Evolutionary conservation across 2,113 vertebrate species (phyloP).

Genomic region (Haplochromis burtoni): DNA sequence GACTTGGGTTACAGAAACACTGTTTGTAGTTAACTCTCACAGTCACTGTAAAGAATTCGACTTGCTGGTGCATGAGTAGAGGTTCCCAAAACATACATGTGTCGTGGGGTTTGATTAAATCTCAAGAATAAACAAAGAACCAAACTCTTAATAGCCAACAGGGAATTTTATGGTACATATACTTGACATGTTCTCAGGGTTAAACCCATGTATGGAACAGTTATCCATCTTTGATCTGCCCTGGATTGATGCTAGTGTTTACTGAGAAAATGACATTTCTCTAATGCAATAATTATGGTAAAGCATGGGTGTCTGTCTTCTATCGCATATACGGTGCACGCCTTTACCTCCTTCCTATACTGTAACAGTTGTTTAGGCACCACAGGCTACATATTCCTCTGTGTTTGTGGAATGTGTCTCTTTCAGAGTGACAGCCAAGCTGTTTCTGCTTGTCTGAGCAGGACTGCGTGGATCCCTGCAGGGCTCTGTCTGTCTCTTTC

Average conservation of each 20-base stretch:
- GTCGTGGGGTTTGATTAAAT: background rate
- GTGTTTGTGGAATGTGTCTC: conserved; percentile 58
- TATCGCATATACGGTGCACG: background rate
- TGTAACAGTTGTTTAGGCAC: conserved; percentile 35
- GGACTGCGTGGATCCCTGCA: conserved; percentile 44
- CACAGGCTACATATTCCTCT: conserved; percentile 33
- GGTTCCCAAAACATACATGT: background rate
- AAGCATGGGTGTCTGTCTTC: background rate
- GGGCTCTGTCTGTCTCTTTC: conserved; percentile 37
- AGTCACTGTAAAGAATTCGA: background rate
- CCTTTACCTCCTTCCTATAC: background rate
- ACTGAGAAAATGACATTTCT: background rate
- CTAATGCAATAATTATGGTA: background rate
- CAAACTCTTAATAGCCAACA: background rate
- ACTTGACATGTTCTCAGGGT: background rate
- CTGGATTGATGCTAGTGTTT: background rate
- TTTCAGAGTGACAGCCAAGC: conserved; percentile 36
- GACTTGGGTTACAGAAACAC: background rate
- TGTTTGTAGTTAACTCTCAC: background rate
- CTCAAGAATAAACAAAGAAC: background rate
- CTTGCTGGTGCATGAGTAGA: background rate
- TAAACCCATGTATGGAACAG: background rate
- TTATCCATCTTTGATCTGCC: background rate
- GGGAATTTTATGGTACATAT: background rate
- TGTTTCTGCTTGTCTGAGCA: conserved; percentile 66